Conservation (phyloP, 2,113 vertebrate species). For the Archilochus colubris region DNA sequence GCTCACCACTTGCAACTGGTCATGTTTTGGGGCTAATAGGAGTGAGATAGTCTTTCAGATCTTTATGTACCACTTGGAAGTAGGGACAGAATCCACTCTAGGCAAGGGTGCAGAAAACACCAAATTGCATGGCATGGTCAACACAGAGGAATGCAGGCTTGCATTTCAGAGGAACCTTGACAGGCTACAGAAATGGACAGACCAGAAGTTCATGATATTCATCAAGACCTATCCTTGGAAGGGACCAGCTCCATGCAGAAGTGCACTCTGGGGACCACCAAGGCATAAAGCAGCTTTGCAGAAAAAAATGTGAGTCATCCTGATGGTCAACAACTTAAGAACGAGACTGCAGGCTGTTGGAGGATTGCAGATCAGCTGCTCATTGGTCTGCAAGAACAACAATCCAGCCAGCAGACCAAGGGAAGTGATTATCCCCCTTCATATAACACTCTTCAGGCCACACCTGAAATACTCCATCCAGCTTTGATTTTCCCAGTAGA, state of each 20-base stretch:
- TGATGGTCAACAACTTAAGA: not conserved
- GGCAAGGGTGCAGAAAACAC: not conserved
- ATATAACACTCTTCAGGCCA: not conserved
- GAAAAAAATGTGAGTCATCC: not conserved
- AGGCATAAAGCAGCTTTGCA: not conserved
- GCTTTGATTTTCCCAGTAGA: not conserved
- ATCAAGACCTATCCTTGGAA: not conserved
- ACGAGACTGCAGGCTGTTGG: fast-evolving
- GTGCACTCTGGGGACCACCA: not conserved
- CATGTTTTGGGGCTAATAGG: not conserved
- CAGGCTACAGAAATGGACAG: not conserved
- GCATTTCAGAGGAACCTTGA: not conserved
- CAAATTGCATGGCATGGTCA: not conserved
- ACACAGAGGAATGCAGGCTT: not conserved
- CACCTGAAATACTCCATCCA: not conserved
- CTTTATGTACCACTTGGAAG: not conserved
- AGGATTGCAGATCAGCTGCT: not conserved
- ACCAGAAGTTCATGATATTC: not conserved
- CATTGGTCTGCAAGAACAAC: not conserved
- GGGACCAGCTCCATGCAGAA: not conserved
- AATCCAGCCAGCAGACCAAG: not conserved
- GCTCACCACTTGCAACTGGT: not conserved
- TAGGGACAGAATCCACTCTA: not conserved
- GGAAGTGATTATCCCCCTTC: not conserved
- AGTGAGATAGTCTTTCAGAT: not conserved